phyloP scores from a whole-genome alignment of 2,113 vertebrate species.

The Patagioenas fasciata region DNA sequence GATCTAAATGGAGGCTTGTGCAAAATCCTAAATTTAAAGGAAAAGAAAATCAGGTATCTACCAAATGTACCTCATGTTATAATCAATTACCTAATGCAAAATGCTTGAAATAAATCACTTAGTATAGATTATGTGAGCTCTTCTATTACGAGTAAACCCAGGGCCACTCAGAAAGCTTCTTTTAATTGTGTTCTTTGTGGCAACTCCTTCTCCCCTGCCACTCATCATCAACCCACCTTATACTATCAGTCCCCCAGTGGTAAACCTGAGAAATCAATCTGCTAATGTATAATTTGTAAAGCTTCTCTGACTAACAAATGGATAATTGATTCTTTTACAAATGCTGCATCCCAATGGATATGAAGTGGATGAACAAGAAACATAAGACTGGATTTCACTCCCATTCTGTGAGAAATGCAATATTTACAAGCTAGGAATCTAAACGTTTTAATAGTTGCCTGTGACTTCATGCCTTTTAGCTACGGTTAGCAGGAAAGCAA shows the following conservation, averaged over 20 bases:
- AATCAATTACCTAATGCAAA: constrained; percentile 80
- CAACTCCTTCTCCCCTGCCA: constrained; percentile 73
- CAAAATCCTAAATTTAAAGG: constrained; percentile 66
- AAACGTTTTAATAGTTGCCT: constrained; percentile 33
- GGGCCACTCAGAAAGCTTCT: constrained; percentile 72
- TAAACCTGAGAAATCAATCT: constrained; percentile 83
- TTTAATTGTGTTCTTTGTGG: constrained; percentile 80
- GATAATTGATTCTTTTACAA: constrained; percentile 86
- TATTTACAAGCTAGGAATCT: constrained; percentile 48
- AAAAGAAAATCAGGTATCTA: constrained; percentile 50
- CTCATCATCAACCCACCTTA: constrained; percentile 78
- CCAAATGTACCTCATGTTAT: constrained; percentile 58
- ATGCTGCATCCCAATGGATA: constrained; percentile 78
- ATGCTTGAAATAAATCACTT: constrained; percentile 78
- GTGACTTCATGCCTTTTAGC: constrained; percentile 59
- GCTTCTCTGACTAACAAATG: constrained; percentile 82
- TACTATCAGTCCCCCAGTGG: constrained; percentile 66
- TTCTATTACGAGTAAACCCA: constrained; percentile 82
- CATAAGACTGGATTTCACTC: constrained; percentile 54
- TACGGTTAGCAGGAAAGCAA: constrained; percentile 32
- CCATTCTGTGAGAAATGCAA: constrained; percentile 44
- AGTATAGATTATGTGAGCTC: constrained; percentile 82
- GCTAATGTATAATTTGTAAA: constrained; percentile 88
- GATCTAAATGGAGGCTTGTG: constrained; percentile 52
- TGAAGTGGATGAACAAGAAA: constrained; percentile 68